These are phyloP conservation scores for Orthochromis indermauri DNA, from an alignment of 2,113 vertebrate genomes.

Conservation along the genomic window DNA sequence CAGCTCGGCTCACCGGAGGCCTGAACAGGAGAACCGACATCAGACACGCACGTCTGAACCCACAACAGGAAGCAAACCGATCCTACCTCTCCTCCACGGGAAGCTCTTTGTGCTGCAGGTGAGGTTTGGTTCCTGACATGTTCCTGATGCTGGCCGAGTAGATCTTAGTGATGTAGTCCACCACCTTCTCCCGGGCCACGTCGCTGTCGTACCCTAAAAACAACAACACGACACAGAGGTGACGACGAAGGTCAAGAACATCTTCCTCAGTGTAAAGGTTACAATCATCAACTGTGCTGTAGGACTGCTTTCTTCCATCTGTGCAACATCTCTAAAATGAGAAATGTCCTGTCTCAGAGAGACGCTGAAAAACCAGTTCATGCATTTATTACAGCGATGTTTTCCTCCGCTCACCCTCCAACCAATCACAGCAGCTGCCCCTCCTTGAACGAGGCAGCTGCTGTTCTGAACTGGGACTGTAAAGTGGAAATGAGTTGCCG, in stretches of 20 bases:
- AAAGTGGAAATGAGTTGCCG: fast-evolving
- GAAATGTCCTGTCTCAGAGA: neutral
- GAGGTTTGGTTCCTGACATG: constrained; percentile 91
- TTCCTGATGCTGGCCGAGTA: constrained; percentile 88
- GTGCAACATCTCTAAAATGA: neutral
- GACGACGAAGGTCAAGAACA: neutral
- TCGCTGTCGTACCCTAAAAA: constrained; percentile 93
- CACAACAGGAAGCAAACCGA: neutral
- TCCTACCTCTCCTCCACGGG: constrained; percentile 85
- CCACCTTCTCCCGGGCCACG: constrained; percentile 85
- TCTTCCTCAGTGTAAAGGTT: neutral
- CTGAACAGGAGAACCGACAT: constrained; percentile 51
- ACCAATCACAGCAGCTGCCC: neutral
- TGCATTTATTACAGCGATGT: neutral
- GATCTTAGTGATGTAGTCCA: constrained; percentile 91
- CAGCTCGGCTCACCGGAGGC: constrained; percentile 89
- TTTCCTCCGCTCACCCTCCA: neutral
- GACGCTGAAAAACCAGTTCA: neutral
- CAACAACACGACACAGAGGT: neutral
- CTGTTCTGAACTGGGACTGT: neutral
- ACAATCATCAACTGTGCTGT: neutral
- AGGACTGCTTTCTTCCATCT: neutral
- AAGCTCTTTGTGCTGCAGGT: constrained; percentile 86
- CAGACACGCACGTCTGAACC: neutral
- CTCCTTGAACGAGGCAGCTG: neutral